Evolutionary conservation across 2,797 vertebrate species (phyloP), one percentile per base, ranked within the genome.

Genomic region (Xenops minutus): DNA sequence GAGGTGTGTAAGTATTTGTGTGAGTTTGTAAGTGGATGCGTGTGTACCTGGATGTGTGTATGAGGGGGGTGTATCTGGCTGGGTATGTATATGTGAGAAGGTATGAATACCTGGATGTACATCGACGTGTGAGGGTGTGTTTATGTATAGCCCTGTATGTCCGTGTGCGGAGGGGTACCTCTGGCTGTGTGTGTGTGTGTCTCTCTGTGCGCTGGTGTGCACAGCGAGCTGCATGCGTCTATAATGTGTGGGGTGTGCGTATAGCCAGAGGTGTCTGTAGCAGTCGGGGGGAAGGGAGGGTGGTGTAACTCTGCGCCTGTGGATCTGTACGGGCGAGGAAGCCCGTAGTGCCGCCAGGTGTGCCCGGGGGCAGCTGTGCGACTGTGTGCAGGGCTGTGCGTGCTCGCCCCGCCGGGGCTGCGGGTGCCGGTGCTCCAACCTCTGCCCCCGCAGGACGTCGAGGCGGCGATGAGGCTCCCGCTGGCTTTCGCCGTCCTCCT

Each of bases 401-500:
- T 9, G 11, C 12, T 41, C 19, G 12, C 23, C 51, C 75, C 27
- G 19, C 41, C 23, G 51, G 41, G 24, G 58, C 69, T 43, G 19
- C 49, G 22, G 21, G 26, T 24, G 27, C 62, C 32, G 23, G 8
- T 1, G 15, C 56, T 51, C 93, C 82, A 94, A 20, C 56, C 43
- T 37, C 30, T 44, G 67, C 37, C 4, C 62, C 46, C 14, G 6
- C 81, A 84, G 89, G 39, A 89, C 84, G 59, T 88, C 77, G 84
- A 49, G 75, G 56, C 10, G 87, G 55, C 78, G 58, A 99, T 99
- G 99, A 99, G 98, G 94, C 96, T 98, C 79, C 84, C 98, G 32
- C 86, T 99, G 54, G 98, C 98, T 22, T 89, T 98, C 84, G 92
- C 98, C 15, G 96, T 98, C 48, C 92, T 98, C 55, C 97, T 98